Percentiles rank a stretch among this genome's conserved stretches.
Conservation (phyloP, 2,113 vertebrate species). For the Arothron firmamentum region DNA sequence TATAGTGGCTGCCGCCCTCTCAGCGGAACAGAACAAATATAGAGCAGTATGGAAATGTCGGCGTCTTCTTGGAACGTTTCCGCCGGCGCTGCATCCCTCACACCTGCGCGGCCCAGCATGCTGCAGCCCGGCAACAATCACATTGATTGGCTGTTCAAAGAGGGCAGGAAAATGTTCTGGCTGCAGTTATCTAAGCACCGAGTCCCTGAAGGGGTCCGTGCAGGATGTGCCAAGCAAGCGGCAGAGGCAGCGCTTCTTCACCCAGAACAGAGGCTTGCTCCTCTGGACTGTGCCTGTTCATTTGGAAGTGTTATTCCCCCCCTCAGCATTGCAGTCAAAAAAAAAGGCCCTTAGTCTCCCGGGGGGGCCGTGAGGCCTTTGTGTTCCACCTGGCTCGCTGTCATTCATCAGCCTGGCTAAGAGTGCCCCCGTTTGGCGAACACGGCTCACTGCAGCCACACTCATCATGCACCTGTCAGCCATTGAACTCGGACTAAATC, state of each 20-base stretch:
- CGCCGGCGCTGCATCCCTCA: slow-evolving; percentile 19
- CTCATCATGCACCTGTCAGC: slow-evolving; percentile 38
- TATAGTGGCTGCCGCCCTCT: slow-evolving; percentile 36
- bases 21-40: slow-evolving; percentile 59
- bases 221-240: slow-evolving; percentile 56
- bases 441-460: slow-evolving; percentile 30
- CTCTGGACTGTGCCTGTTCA: slow-evolving; percentile 67
- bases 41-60: slow-evolving; percentile 58
- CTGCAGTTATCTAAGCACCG: slow-evolving; percentile 51
- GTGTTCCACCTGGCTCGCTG: slow-evolving; percentile 20
- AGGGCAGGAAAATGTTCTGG: slow-evolving; percentile 54
- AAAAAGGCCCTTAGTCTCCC: slow-evolving; percentile 61
- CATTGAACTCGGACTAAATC: slow-evolving; percentile 27
- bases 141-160: slow-evolving; percentile 46
- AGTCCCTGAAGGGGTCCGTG: slow-evolving; percentile 52
- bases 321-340: slow-evolving; percentile 67
- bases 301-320: slow-evolving; percentile 72
- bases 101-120: slow-evolving; percentile 47
- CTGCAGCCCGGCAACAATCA: slow-evolving; percentile 32
- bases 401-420: slow-evolving; percentile 58
- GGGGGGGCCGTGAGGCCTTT: slow-evolving; percentile 48
- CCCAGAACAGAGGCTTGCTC: slow-evolving; percentile 63
- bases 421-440: slow-evolving; percentile 73
- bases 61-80: slow-evolving; percentile 43
- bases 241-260: slow-evolving; percentile 53